Base-by-base conservation (phyloP, 2,113 vertebrate genomes). In the Pungitius pungitius region DNA sequence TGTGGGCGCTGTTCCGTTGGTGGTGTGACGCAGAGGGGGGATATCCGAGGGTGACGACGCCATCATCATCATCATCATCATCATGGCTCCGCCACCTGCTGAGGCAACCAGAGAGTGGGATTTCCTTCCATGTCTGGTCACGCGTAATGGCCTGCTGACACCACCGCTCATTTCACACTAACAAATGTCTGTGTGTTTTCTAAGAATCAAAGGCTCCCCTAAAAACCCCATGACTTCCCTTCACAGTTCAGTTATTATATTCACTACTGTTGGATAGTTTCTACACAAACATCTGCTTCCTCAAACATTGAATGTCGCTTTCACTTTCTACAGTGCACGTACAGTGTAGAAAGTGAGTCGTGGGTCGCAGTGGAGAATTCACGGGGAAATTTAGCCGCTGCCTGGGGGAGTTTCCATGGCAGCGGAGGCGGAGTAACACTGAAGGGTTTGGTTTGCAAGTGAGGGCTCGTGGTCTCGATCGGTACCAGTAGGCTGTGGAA, bases 341-440 rank as follows among this genome's bases (percentile, higher is more conserved):
- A n/a, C n/a, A n/a, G n/a, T n/a, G n/a, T n/a, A n/a, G n/a, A n/a
- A n/a, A n/a, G n/a, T n/a, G 35, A 27, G 6, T 0, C 9, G 43
- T 42, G 54, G 60, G 59, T 26, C 17, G 62, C 66, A 73, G 56
- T 59, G 81, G 64, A 81, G 84, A 80, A 61, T 81, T 85, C 63
- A 65, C 1, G 78, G 90, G 88, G 88, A 86, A 87, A 81, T 75
- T 86, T 70, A 72, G 45, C 17, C 6, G 4, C 15, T 2, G 2
- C 7, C 40, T 54, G 61, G 61, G 87, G 93, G 85, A 88, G 86
- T 92, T 94, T 93, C 93, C 91, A 75, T 69, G 71, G 33, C 62
- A 57, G 49, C 11, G 14, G 75, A 84, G 89, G 85, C 2, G 77
- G 86, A 78, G 76, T 68, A 60, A 84, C 57, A 40, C 7, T 39